A percentile compares a stretch with the other conserved stretches of the same genome.
These are phyloP conservation scores for Cynocephalus volans DNA, from an alignment of 2,113 vertebrate species.

Conservation along the genomic window DNA sequence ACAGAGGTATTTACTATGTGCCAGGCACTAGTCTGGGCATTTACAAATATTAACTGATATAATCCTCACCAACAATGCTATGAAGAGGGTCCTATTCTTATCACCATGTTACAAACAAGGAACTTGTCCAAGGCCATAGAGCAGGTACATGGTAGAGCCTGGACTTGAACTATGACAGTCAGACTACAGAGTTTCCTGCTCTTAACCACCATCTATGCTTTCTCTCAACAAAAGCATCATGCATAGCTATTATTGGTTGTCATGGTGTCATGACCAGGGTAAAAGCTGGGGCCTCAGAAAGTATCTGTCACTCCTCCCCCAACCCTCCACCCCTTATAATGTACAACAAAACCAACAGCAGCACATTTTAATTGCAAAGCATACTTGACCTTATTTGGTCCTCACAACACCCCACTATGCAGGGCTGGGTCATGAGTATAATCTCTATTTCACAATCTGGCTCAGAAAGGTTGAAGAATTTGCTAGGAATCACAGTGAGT, in stretches of 20 bases:
- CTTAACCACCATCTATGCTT: neutral
- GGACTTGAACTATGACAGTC: neutral
- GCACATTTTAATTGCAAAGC: neutral
- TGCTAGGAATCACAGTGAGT: neutral
- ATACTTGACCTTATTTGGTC: neutral
- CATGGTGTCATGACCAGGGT: neutral
- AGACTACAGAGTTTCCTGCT: neutral
- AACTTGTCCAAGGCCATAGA: neutral
- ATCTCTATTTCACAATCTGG: conserved; percentile 20
- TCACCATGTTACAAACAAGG: neutral
- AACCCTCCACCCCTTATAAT: too few relatives aligned
- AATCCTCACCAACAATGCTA: neutral
- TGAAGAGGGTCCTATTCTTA: neutral
- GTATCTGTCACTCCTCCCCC: neutral
- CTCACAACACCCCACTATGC: neutral
- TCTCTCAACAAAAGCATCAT: neutral
- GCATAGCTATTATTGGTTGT: neutral
- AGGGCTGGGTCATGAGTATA: neutral
- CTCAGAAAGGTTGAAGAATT: neutral
- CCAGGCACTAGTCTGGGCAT: neutral
- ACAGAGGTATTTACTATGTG: neutral
- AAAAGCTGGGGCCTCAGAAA: neutral
- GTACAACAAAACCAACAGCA: neutral
- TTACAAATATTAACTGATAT: conserved; percentile 23
- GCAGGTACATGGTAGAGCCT: neutral